These are phyloP conservation scores for Limnephilus lunatus DNA, from an alignment of 2,888 invertebrate species.

Conservation along the genomic window DNA sequence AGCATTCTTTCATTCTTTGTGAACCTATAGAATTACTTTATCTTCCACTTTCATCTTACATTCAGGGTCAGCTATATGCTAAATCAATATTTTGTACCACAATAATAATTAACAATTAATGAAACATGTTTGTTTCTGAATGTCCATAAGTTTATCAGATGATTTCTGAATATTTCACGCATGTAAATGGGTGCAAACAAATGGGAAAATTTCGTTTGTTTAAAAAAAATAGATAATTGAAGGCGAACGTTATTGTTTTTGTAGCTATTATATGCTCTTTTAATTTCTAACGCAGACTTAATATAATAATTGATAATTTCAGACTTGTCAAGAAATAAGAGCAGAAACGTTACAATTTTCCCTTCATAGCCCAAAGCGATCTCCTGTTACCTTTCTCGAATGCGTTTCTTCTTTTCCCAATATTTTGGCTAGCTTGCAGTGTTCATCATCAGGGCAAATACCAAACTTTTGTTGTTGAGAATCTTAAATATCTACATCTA, in stretches of 20 bases:
- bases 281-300: not conserved
- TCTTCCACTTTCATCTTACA: too few relatives aligned
- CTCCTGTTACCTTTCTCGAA: too few relatives aligned
- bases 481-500: not conserved
- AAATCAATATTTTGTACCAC: too few relatives aligned
- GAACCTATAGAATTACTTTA: too few relatives aligned
- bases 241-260: not conserved
- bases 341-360: too few relatives aligned
- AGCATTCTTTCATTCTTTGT: too few relatives aligned
- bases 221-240: not conserved
- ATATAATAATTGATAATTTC: not conserved
- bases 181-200: not conserved
- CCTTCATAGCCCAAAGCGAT: too few relatives aligned
- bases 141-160: not conserved
- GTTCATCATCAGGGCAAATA: too few relatives aligned
- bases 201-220: not conserved
- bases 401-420: too few relatives aligned
- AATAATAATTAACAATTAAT: too few relatives aligned
- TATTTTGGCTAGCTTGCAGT: too few relatives aligned
- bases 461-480: not conserved
- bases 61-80: too few relatives aligned
- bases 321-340: not conserved
- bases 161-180: not conserved
- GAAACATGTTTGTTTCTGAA: not conserved
- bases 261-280: not conserved